phyloP scores from a whole-genome alignment of 2,797 vertebrate species.

The Mallotus villosus region DNA sequence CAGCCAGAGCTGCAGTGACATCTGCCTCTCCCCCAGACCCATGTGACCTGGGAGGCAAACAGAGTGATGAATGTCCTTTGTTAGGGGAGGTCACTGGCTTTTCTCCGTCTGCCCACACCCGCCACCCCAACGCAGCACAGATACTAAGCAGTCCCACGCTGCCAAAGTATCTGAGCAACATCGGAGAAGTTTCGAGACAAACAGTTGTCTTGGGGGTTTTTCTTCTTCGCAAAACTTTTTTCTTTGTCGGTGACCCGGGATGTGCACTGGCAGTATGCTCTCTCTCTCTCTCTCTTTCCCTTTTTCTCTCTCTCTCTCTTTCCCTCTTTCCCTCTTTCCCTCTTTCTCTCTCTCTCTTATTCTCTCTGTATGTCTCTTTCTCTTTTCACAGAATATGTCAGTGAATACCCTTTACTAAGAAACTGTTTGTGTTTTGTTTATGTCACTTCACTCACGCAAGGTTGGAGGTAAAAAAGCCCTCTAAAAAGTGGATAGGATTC shows the following conservation, averaged over 20 bases:
- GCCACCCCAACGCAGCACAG: conserved; percentile 23
- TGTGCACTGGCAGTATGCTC: too few relatives aligned
- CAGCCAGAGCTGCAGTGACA: conserved; percentile 45
- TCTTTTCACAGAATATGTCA: conserved; percentile 4
- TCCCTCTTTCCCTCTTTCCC: too few relatives aligned
- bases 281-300: too few relatives aligned
- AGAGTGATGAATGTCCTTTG: conserved; percentile 65
- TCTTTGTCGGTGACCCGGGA: not conserved
- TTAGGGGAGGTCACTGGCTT: conserved; percentile 67
- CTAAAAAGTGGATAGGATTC: not conserved
- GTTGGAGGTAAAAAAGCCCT: not conserved
- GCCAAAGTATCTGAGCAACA: conserved; percentile 27
- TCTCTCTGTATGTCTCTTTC: not conserved
- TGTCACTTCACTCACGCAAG: not conserved
- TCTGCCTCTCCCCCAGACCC: conserved; percentile 58
- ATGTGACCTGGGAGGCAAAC: conserved; percentile 72
- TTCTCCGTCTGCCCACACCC: conserved; percentile 47
- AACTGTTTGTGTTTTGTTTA: not conserved
- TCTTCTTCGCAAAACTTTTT: conserved; percentile 28
- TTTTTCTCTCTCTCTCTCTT: too few relatives aligned
- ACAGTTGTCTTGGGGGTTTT: conserved; percentile 8
- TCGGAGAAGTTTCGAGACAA: conserved; percentile 26
- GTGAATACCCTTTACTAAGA: not conserved
- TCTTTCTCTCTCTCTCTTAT: not conserved
- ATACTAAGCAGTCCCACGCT: conserved; percentile 31